Evolutionary conservation across 2,113 vertebrate species (phyloP), one percentile per base, ranked within the genome.

Genomic region (Hypocryptadius cinnamomeus): DNA sequence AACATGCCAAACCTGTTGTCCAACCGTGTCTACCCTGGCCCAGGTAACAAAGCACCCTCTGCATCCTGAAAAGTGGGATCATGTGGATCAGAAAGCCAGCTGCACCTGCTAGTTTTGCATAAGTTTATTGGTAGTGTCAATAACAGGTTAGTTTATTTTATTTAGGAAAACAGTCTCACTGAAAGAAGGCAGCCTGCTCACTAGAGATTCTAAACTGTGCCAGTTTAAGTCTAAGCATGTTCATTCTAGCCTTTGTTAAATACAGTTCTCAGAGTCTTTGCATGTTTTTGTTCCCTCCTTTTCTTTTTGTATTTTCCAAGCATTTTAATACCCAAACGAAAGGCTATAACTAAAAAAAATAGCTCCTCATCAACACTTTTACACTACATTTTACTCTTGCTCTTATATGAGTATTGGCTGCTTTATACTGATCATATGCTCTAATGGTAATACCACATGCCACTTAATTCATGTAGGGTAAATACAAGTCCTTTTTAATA

Each of bases 1-100:
- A 98, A 95, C 17, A 69, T 98, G 92, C 92, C 98, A 21, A 98
- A 96, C 18, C 66, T 98, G 16, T 7, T 99, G 50, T 91, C 98
- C 71, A 98, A 94, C 65, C 97, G 96, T 44, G 89, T 95, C 73
- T 99, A 98, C 81, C 97, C 98, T 77, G 98, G 98, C 90, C 97
- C 97, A 98, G 98, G 98, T 98, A 92, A 96, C 0, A 37, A 39
- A 71, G 17, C 24, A 59, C 2, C 15, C 24, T 19, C 65, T 63
- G 60, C 28, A 45, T 40, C 44, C 87, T 81, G 51, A 25, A 19
- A 68, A 81, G 35, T 3, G 24, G 3, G 2, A 39, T 15, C 25
- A 18, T 28, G 19, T 4, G 45, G 47, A 11, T 30, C 12, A 89
- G 79, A 81, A 35, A 69, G 9, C 44, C 35, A 79, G 50, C 13